These are phyloP conservation scores for Sceloporus tristichus DNA, from an alignment of 2,113 vertebrate species.

Conservation along the genomic window DNA sequence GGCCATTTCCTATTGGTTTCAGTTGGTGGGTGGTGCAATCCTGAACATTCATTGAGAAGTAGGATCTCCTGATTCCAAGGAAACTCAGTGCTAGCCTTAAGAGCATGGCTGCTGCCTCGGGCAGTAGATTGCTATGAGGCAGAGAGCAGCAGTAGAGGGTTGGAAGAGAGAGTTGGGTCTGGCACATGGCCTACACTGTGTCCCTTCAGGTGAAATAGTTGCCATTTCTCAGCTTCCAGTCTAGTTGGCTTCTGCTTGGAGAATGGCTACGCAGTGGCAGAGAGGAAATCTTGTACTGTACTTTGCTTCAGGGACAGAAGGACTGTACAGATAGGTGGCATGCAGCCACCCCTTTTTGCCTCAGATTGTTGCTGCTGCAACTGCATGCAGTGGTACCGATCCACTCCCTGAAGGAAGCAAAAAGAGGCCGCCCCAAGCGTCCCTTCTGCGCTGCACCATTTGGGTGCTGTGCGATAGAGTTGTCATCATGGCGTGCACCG, in stretches of 20 bases:
- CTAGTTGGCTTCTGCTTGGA: neutral
- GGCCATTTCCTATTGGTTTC: neutral
- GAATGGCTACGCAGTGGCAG: neutral
- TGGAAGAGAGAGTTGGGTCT: neutral
- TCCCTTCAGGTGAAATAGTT: neutral
- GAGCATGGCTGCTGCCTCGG: neutral
- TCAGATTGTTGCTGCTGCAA: too few relatives aligned
- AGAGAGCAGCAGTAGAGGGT: neutral
- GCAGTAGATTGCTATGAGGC: neutral
- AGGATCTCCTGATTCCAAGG: neutral
- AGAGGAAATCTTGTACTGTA: neutral
- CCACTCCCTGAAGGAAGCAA: too few relatives aligned
- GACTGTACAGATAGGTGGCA: too few relatives aligned
- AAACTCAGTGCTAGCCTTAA: too few relatives aligned
- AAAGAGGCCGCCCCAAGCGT: too few relatives aligned
- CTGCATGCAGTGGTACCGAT: too few relatives aligned
- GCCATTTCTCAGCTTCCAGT: neutral
- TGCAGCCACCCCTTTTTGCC: too few relatives aligned
- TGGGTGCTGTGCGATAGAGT: too few relatives aligned
- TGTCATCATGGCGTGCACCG: too few relatives aligned
- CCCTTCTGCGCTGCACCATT: too few relatives aligned
- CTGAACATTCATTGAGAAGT: neutral
- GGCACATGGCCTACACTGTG: neutral
- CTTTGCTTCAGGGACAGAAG: neutral
- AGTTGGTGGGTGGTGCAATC: neutral